Evolutionary conservation across 1,140 invertebrate genomes (phyloP).

Genomic region (Polypedilum pembai): DNA sequence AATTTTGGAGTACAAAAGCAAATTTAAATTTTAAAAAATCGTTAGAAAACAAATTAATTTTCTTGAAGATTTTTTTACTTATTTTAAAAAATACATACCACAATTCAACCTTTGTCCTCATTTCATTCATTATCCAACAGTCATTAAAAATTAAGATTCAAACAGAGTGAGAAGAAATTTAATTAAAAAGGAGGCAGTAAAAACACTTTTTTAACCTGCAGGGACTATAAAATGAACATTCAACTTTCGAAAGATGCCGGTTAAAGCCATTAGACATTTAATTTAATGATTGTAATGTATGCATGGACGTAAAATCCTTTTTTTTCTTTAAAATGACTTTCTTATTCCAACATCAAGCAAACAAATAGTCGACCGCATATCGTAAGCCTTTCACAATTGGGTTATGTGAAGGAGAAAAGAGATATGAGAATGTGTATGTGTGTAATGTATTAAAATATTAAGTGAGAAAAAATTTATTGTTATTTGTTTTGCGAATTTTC

Average conservation of each 20-base stretch:
- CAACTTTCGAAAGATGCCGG: neutral
- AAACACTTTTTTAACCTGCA: neutral
- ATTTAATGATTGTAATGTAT: constrained; percentile 26
- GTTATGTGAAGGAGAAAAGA: too few relatives aligned
- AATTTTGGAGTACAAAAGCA: too few relatives aligned
- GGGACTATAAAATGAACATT: constrained; percentile 5
- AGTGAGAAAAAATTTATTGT: constrained; percentile 15
- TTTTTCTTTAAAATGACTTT: neutral
- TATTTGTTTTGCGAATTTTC: constrained; percentile 21
- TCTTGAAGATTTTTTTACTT: too few relatives aligned
- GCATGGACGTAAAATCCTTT: neutral
- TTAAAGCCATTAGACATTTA: constrained; percentile 24
- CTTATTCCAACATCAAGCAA: too few relatives aligned
- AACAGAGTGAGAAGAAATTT: neutral
- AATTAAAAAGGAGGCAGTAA: constrained; percentile 24
- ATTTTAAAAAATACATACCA: too few relatives aligned
- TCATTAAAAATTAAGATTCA: too few relatives aligned
- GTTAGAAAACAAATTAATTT: too few relatives aligned
- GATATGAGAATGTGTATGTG: neutral
- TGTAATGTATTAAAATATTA: constrained; percentile 28
- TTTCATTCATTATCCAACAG: too few relatives aligned
- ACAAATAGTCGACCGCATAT: too few relatives aligned
- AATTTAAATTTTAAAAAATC: too few relatives aligned
- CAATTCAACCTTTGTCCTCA: too few relatives aligned
- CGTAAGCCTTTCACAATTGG: too few relatives aligned